Evolutionary conservation across 2,113 vertebrate genomes (phyloP), one percentile per base, ranked within the genome.

Genomic region (Chlorodrepanis virens): DNA sequence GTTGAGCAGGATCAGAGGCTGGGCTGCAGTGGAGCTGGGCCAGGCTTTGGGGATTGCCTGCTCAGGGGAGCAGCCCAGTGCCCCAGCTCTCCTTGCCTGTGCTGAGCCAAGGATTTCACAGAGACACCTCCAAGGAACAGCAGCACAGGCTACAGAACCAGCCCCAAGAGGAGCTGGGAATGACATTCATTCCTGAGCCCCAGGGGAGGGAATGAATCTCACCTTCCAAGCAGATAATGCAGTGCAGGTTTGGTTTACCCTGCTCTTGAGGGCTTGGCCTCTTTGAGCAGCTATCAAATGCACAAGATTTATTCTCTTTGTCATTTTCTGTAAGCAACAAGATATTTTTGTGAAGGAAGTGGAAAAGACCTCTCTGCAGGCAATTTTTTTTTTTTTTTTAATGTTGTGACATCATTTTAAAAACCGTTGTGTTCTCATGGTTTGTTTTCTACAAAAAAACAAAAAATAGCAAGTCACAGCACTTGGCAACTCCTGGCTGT

Each of bases 391-490:
- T 49, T 61, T 69, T 1, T 49, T 61, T 49, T 61, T 69, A 1
- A 59, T 70, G 69, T 92, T 93, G 81, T 93, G 92, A 84, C 81
- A 82, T 89, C 64, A 63, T 71, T 91, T 75, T 2, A 23, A 77
- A 67, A 90, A 90, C 12, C 18, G 20, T 53, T 42, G 77, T 78
- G 72, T 93, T 87, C 70, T 82, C 22, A 11, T 0, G 1, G 84
- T 78, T 91, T 90, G 67, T 79, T 96, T 94, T 79, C 83, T 29
- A 40, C n/a, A 65, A 84, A 84, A 91, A 91, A 5, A 35, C 50
- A 67, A 82, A 92, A 94, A 93, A 71, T 47, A 94, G 45, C 83
- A 92, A 92, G 85, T 92, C 67, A 29, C 42, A 90, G 91, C 86
- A 72, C 52, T 63, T 81, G 83, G 80, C 76, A 92, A 56, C 23